Evolutionary conservation across 2,113 vertebrate genomes (phyloP).

Genomic region (Zosterops pallidus): DNA sequence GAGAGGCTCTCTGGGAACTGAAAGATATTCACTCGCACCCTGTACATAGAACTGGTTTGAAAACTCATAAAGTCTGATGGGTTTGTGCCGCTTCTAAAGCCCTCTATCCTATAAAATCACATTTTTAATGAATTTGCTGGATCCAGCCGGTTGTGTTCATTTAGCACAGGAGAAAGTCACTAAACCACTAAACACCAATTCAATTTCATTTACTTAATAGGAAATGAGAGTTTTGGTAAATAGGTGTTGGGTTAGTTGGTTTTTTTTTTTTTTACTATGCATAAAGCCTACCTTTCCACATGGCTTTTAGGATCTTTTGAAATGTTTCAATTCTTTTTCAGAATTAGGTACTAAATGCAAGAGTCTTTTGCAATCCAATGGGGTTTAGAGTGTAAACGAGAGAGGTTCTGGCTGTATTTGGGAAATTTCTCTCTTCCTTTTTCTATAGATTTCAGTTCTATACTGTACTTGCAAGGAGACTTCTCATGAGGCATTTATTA

Average conservation of each 20-base stretch:
- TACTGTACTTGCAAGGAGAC: neutral
- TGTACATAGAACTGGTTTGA: neutral
- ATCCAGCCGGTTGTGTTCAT: constrained; percentile 29
- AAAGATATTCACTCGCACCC: constrained; percentile 10
- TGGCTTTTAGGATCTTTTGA: neutral
- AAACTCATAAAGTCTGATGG: constrained; percentile 35
- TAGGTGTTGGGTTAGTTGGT: neutral
- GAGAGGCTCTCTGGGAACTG: neutral
- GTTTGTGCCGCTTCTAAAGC: constrained; percentile 13
- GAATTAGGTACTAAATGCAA: neutral
- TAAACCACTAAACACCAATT: constrained; percentile 47
- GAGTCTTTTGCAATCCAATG: neutral
- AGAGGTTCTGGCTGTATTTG: neutral
- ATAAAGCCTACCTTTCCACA: neutral
- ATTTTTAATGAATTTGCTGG: constrained; percentile 52
- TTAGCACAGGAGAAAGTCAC: constrained; percentile 44
- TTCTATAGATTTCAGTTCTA: neutral
- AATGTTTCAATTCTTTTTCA: neutral
- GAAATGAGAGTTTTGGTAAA: constrained; percentile 66
- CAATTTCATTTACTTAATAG: constrained; percentile 62
- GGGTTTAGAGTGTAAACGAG: neutral
- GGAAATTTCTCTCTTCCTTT: neutral
- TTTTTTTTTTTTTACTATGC: neutral
- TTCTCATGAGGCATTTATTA: neutral
- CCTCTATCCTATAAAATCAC: constrained; percentile 3